phyloP scores from a whole-genome alignment of 2,888 invertebrate species.

The Achlya flavicornis region DNA sequence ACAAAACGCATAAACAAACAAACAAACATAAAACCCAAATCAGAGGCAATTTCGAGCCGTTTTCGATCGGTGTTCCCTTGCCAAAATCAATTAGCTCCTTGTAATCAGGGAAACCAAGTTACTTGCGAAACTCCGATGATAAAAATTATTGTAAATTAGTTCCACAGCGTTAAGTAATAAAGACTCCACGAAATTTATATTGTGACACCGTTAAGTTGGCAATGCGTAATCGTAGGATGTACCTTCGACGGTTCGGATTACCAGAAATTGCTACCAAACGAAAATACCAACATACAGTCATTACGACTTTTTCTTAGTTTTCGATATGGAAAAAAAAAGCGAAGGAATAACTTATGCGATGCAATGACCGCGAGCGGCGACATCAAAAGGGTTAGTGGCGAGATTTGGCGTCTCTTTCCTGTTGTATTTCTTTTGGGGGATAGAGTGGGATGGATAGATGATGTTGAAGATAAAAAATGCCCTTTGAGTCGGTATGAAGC shows the following conservation, averaged over 20 bases:
- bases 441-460: conserved; percentile 44
- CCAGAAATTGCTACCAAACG: conserved; percentile 72
- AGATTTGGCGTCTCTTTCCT: conserved; percentile 52
- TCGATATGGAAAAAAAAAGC: conserved; percentile 70
- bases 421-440: conserved; percentile 23
- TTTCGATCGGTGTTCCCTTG: conserved; percentile 65
- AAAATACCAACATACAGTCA: conserved; percentile 61
- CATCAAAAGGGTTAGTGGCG: conserved; percentile 72
- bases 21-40: conserved; percentile 52
- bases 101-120: conserved; percentile 55
- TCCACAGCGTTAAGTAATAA: conserved; percentile 22
- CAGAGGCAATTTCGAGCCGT: conserved; percentile 57
- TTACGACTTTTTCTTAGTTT: conserved; percentile 72
- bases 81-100: conserved; percentile 77
- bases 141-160: conserved; percentile 20
- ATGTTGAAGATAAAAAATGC: conserved; percentile 65
- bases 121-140: conserved; percentile 1
- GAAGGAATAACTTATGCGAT: conserved; percentile 67
- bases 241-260: conserved; percentile 64
- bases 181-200: conserved; percentile 8
- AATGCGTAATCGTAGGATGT: conserved; percentile 63
- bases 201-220: conserved; percentile 32
- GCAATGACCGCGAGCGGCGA: conserved; percentile 74
- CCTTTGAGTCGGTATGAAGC: conserved; percentile 63
- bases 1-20: conserved; percentile 53